These are phyloP conservation scores for Orchesella cincta DNA, from an alignment of 1,140 invertebrate species.

Conservation along the genomic window DNA sequence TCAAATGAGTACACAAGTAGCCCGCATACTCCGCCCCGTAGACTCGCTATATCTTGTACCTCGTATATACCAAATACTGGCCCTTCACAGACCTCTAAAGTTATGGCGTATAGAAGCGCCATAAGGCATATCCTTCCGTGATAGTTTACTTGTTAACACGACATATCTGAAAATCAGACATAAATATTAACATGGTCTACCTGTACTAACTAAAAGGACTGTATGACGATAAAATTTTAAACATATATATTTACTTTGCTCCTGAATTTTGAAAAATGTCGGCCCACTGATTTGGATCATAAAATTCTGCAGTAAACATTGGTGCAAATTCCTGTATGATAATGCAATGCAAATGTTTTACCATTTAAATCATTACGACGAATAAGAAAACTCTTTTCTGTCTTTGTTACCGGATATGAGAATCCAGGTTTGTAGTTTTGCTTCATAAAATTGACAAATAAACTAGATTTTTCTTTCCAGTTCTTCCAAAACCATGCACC, in stretches of 20 bases:
- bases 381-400: neutral
- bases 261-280: constrained; percentile 72
- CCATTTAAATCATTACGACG: neutral
- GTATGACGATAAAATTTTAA: constrained; percentile 33
- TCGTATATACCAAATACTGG: too few relatives aligned
- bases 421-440: constrained; percentile 76
- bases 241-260: constrained; percentile 65
- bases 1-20: too few relatives aligned
- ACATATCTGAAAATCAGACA: constrained; percentile 67
- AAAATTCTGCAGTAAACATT: constrained; percentile 80
- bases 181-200: neutral
- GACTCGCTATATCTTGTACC: too few relatives aligned
- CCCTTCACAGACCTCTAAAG: too few relatives aligned
- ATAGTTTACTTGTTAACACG: constrained; percentile 88
- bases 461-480: constrained; percentile 60
- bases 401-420: constrained; percentile 61
- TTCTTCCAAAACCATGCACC: constrained; percentile 87
- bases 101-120: too few relatives aligned
- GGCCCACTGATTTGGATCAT: constrained; percentile 75
- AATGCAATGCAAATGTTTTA: neutral
- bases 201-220: neutral
- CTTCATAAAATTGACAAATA: constrained; percentile 66
- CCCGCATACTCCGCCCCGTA: too few relatives aligned
- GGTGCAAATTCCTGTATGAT: constrained; percentile 73
- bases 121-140: constrained; percentile 88